phyloP scores from a whole-genome alignment of 2,888 invertebrate species.

The Cheilosia soror region DNA sequence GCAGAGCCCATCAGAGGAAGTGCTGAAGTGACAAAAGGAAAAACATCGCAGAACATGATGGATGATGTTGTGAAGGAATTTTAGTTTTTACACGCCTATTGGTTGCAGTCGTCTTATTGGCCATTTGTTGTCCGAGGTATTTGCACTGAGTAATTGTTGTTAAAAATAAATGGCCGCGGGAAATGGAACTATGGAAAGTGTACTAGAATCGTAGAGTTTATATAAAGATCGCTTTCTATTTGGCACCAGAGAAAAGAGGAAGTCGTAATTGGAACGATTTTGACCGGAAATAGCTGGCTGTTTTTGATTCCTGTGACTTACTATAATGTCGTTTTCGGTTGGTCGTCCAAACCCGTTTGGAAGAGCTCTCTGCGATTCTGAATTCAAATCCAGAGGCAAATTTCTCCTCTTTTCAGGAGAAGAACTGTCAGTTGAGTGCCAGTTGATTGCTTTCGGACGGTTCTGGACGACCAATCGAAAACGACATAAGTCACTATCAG shows the following conservation, averaged over 20 bases:
- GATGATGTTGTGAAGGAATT: conserved; percentile 29
- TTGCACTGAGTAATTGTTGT: conserved; percentile 1
- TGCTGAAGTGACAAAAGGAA: conserved; percentile 27
- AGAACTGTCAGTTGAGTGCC: too few species aligned
- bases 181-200: conserved; percentile 12
- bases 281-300: too few species aligned
- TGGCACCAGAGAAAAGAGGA: background rate
- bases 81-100: background rate
- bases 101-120: background rate
- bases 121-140: background rate
- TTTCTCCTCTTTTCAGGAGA: too few species aligned
- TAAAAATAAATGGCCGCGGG: background rate
- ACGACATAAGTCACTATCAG: too few species aligned
- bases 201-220: background rate
- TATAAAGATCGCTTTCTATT: background rate
- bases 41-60: conserved; percentile 49
- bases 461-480: too few species aligned
- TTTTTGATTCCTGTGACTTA: too few species aligned
- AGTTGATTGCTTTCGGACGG: too few species aligned
- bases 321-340: too few species aligned
- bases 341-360: too few species aligned
- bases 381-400: too few species aligned
- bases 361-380: too few species aligned
- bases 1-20: background rate
- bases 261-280: background rate